phyloP scores from a whole-genome alignment of 2,888 invertebrate genomes.

The Lasioglossum figueresi region DNA sequence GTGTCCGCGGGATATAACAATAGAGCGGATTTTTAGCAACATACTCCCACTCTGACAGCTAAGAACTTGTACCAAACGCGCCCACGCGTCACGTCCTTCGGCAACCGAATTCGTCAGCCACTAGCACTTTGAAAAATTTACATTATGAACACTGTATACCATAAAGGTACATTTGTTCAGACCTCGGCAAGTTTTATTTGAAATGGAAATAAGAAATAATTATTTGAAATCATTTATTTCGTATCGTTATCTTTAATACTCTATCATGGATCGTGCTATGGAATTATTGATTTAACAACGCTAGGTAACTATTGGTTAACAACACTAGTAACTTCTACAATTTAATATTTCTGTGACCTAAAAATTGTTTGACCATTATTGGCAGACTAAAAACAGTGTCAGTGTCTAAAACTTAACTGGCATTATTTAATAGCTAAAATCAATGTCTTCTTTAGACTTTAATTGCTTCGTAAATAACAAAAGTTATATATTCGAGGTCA shows the following conservation, averaged over 20 bases:
- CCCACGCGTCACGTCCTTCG: not conserved
- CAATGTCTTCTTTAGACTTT: not conserved
- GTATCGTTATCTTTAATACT: not conserved
- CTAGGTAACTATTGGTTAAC: too few species aligned
- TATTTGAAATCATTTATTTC: not conserved
- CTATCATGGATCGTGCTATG: not conserved
- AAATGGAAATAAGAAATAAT: not conserved
- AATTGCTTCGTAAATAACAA: not conserved
- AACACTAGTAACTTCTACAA: too few species aligned
- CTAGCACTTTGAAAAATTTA: not conserved
- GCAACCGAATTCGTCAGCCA: not conserved
- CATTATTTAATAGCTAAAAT: not conserved
- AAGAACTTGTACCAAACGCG: not conserved
- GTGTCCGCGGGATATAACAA: slow-evolving; percentile 9
- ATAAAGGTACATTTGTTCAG: not conserved
- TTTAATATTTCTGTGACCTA: too few species aligned
- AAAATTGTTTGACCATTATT: too few species aligned
- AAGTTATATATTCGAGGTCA: too few species aligned
- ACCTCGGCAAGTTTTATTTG: not conserved
- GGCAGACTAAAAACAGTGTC: too few species aligned
- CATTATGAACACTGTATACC: not conserved
- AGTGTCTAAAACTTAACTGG: too few species aligned
- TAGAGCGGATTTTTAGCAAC: slow-evolving; percentile 7
- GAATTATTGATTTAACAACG: not conserved
- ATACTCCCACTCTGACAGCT: slow-evolving; percentile 1